Base-by-base conservation (phyloP, 2,888 invertebrate species). In the Geophilus truncorum region DNA sequence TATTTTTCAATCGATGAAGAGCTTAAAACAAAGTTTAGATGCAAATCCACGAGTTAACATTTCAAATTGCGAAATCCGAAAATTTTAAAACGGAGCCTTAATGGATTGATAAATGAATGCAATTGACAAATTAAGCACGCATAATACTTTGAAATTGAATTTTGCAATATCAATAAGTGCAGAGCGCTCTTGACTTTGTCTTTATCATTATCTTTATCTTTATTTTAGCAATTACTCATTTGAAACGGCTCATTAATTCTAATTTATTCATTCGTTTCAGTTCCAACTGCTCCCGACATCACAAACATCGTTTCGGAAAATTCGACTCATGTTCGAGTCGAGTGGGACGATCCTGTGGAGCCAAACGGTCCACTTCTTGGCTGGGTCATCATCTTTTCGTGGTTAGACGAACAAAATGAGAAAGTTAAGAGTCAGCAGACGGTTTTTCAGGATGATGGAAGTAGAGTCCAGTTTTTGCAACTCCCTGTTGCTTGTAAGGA, bases 331-430 rank as follows among this genome's bases (percentile, higher is more conserved):
- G 25, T 81, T 3, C 28, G 45, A n/a, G 34, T 81, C n/a, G 76
- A 75, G 9, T 81, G 81, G 81, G 81, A 81, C 12, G 81, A 81
- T n/a, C 81, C 81, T 21, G 6, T 77, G 10, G 30, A 81, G 1
- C 81, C 75, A 30, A 81, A 81, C 34, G 81, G 81, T 1, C 81
- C 81, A 2, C 79, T 81, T 51, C 23, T 23, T 15, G 15, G 21
- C 15, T 81, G 81, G 81, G 28, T 40, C 28, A 36, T 80, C 21
- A 36, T n/a, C 15, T 51, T 80, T 15, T n/a, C 76, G 10, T 80
- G 80, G 80, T 15, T 30, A 0, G 78, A 78, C 23, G 25, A 57
- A 9, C 36, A 80, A 23, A 75, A 12, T 7, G 40, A 23, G 1
- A n/a, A 34, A 34, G n/a, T 10, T 5, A 40, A 25, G n/a, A 34